These are phyloP conservation scores for Trichomalopsis sarcophagae DNA, from an alignment of 1,140 invertebrate species.

Conservation along the genomic window DNA sequence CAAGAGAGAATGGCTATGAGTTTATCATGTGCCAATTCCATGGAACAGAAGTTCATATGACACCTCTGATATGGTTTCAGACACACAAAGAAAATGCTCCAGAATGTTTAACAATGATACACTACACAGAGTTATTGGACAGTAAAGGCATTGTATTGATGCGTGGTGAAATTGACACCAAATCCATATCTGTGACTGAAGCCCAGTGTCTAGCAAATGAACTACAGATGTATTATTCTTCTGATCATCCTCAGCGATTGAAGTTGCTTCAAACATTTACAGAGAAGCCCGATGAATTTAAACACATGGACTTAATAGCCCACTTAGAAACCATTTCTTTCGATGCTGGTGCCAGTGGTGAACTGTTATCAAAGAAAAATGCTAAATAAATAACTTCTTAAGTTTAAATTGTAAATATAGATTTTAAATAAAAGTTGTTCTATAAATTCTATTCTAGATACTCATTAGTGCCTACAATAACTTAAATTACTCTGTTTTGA, in stretches of 20 bases:
- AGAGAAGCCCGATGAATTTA: constrained; percentile 83
- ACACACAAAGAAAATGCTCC: constrained; percentile 93
- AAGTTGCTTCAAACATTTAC: constrained; percentile 84
- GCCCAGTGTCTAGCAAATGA: constrained; percentile 91
- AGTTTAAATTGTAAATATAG: constrained; percentile 25
- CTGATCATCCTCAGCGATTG: constrained; percentile 79
- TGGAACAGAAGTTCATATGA: constrained; percentile 88
- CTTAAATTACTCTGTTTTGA: background rate
- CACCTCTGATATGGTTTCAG: constrained; percentile 90
- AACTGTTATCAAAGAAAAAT: constrained; percentile 23
- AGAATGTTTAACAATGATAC: constrained; percentile 88
- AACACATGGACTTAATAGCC: constrained; percentile 88
- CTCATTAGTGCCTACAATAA: background rate
- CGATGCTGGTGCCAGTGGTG: constrained; percentile 47
- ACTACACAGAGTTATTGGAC: constrained; percentile 87
- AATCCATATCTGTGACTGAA: constrained; percentile 85
- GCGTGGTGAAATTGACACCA: constrained; percentile 91
- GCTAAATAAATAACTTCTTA: constrained; percentile 5
- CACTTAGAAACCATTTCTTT: constrained; percentile 85
- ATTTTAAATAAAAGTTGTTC: constrained; percentile 43
- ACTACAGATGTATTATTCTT: constrained; percentile 88
- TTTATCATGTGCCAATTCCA: constrained; percentile 89
- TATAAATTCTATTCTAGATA: background rate
- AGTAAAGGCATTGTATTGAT: constrained; percentile 89
- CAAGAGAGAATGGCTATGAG: constrained; percentile 89